Evolutionary conservation across 1,140 invertebrate species (phyloP), one percentile per base, ranked within the genome.

Genomic region (Leucophenga varia): DNA sequence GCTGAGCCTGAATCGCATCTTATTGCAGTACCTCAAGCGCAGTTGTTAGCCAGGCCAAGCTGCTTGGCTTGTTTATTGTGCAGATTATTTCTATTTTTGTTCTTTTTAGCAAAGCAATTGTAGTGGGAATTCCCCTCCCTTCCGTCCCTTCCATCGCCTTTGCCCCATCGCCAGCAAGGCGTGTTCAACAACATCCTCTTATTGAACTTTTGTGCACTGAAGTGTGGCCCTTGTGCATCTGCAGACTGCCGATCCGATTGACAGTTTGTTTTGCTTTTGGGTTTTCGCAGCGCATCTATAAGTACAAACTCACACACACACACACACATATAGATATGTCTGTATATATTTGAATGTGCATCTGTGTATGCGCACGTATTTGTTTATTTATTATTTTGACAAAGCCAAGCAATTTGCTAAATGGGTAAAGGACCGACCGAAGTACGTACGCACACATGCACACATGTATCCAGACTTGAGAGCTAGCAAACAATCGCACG

Each of bases 301-400:
- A 18, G 28, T 37, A 45, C 25, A 41, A 19, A 38, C 41, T 45
- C 37, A 34, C 13, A 12, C n/a, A 37, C 5, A 25, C 8, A 47
- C 3, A 38, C 14, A 40, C 6, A 28, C 25, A 7, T 6, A 28
- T 12, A 7, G 25, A 28, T 10, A 21, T 14, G 28, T 14, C 6
- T 38, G 6, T 42, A 17, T 31, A n/a, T n/a, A n/a, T n/a, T n/a
- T n/a, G n/a, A n/a, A n/a, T n/a, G n/a, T n/a, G n/a, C n/a, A n/a
- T n/a, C n/a, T n/a, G 19, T 40, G 39, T n/a, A 34, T 18, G 34
- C 30, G 12, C 46, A 20, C 25, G 38, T 51, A 64, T 64, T 64
- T 64, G 61, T 65, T 64, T 65, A 64, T 64, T 64, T 64, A 65
- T 64, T 64, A 67, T 64, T 65, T 64, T 61, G 58, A 64, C 61